Evolutionary conservation across 23 tunicate species (phyloP).

Genomic region (Styela clava): DNA sequence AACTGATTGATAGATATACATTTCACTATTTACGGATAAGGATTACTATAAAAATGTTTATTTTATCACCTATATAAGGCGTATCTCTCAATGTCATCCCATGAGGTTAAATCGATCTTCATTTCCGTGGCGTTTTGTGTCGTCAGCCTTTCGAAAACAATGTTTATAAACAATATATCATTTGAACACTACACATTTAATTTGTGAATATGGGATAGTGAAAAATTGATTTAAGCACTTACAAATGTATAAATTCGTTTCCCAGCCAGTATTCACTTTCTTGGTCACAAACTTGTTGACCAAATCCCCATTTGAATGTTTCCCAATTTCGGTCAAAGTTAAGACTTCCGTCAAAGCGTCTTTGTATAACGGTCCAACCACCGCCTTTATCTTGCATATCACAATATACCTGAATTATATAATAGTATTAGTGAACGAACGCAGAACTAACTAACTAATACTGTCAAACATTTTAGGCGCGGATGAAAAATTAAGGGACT

Average conservation of each 20-base stretch:
- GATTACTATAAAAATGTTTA: no score
- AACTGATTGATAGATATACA: no score
- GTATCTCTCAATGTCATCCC: constrained; percentile 32
- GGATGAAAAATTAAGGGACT: no score
- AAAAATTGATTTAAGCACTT: neutral
- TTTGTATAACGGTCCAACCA: constrained; percentile 62
- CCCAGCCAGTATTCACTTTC: constrained; percentile 48
- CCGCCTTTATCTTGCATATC: constrained; percentile 61
- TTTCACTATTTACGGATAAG: no score
- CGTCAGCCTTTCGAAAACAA: constrained; percentile 13
- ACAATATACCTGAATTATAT: constrained; percentile 41
- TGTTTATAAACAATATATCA: no score
- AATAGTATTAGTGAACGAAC: no score
- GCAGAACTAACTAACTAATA: no score
- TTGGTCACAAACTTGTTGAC: constrained; percentile 24
- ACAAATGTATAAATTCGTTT: constrained; percentile 45
- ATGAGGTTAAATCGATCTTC: constrained; percentile 32
- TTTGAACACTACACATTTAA: no score
- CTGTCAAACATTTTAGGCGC: no score
- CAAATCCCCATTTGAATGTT: constrained; percentile 46
- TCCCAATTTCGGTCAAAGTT: constrained; percentile 43
- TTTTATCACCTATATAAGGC: constrained; percentile 51
- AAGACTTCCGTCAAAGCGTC: constrained; percentile 38
- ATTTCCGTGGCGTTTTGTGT: constrained; percentile 31
- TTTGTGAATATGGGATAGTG: no score